Percentiles rank a stretch among this genome's conserved stretches.
Conservation (phyloP, 2,113 vertebrate species). For the Paracanthobrama guichenoti region DNA sequence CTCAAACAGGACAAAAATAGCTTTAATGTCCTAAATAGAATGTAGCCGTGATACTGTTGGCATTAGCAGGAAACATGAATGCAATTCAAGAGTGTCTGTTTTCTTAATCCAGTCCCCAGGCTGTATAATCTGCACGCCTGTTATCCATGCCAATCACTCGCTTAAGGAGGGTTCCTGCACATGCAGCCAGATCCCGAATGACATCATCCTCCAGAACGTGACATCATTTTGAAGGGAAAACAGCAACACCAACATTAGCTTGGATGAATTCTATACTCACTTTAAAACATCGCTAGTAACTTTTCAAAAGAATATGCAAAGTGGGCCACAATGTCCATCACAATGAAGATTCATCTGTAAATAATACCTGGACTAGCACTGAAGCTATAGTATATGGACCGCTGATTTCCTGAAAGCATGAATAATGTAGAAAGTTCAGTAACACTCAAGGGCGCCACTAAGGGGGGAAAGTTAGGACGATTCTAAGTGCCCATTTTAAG, state of each 20-base stretch:
- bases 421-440: not conserved
- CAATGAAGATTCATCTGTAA: not conserved
- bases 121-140: conserved; percentile 27
- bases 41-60: conserved; percentile 25
- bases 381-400: not conserved
- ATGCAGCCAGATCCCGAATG: not conserved
- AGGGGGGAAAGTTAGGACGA: too few species aligned
- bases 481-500: too few species aligned
- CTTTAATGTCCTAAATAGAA: not conserved
- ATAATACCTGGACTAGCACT: not conserved
- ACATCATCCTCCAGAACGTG: not conserved
- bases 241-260: too few species aligned
- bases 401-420: not conserved
- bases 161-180: not conserved
- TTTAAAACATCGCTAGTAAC: not conserved
- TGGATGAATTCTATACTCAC: not conserved
- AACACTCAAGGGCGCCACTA: too few species aligned
- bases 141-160: conserved; percentile 8
- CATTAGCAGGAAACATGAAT: conserved; percentile 31
- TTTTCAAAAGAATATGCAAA: not conserved
- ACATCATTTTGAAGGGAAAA: not conserved
- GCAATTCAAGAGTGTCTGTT: conserved; percentile 7
- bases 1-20: conserved; percentile 29
- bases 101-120: conserved; percentile 32
- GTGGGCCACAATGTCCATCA: not conserved